phyloP scores from a whole-genome alignment of 64 coral and sea anemone species.

The Platygyra sinensis region DNA sequence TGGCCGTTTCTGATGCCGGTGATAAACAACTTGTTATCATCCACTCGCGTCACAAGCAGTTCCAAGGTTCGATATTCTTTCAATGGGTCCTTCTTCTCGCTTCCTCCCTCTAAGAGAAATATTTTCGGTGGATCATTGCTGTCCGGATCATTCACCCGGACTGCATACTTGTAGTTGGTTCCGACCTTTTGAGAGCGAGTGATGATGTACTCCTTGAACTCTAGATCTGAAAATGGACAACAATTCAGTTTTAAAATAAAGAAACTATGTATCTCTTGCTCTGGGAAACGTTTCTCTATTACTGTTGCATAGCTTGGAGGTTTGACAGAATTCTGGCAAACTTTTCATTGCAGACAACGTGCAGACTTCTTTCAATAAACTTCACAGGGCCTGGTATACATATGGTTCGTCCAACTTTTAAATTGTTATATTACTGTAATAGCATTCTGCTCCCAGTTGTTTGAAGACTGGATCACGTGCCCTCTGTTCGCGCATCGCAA shows the following conservation, averaged over 20 bases:
- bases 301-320: too few relatives aligned
- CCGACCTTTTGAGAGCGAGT: constrained; percentile 16
- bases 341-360: too few relatives aligned
- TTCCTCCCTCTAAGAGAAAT: constrained; percentile 12
- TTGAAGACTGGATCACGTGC: too few relatives aligned
- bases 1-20: constrained; percentile 22
- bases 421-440: too few relatives aligned
- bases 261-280: too few relatives aligned
- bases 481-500: too few relatives aligned
- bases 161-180: background rate
- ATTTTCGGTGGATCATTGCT: background rate
- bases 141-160: constrained; percentile 1
- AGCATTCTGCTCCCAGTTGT: too few relatives aligned
- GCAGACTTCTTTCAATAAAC: too few relatives aligned
- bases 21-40: constrained; percentile 10
- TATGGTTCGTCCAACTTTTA: too few relatives aligned
- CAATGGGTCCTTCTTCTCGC: constrained; percentile 11
- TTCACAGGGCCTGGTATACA: too few relatives aligned
- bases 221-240: background rate
- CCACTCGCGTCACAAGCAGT: background rate
- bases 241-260: background rate
- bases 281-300: too few relatives aligned
- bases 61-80: constrained; percentile 18
- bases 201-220: constrained; percentile 12
- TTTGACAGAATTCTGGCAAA: too few relatives aligned